phyloP scores from a whole-genome alignment of 2,888 invertebrate species.

The Xanthostigma xanthostigma region DNA sequence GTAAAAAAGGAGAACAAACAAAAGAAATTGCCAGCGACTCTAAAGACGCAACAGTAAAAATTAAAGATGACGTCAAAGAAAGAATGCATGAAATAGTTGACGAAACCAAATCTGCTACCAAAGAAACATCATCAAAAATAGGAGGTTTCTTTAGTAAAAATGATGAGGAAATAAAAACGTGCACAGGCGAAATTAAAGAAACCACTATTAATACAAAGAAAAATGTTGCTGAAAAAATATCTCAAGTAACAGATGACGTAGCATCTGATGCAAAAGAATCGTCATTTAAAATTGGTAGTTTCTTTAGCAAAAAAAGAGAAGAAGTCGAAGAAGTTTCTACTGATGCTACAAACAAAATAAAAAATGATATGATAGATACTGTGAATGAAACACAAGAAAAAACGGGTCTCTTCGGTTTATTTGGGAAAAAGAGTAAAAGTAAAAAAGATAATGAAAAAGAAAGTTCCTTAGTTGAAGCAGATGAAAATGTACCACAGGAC shows the following conservation, averaged over 20 bases:
- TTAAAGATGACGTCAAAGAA: background rate
- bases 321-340: background rate
- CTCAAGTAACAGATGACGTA: background rate
- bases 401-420: background rate
- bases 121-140: constrained; percentile 10
- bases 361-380: background rate
- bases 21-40: constrained; percentile 6
- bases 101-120: constrained; percentile 5
- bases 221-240: background rate
- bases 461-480: background rate
- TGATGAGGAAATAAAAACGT: background rate
- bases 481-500: background rate
- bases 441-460: background rate
- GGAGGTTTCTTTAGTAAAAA: constrained; percentile 11
- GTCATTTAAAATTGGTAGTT: background rate
- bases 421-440: background rate
- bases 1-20: background rate
- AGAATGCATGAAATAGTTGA: constrained; percentile 1
- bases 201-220: constrained; percentile 6
- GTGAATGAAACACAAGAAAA: background rate
- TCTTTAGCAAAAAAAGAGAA: background rate
- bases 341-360: background rate
- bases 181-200: constrained; percentile 1
- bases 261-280: background rate
- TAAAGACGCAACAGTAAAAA: constrained; percentile 2